Conservation (phyloP, 2,888 invertebrate genomes). For the Folsomia manolachei region DNA sequence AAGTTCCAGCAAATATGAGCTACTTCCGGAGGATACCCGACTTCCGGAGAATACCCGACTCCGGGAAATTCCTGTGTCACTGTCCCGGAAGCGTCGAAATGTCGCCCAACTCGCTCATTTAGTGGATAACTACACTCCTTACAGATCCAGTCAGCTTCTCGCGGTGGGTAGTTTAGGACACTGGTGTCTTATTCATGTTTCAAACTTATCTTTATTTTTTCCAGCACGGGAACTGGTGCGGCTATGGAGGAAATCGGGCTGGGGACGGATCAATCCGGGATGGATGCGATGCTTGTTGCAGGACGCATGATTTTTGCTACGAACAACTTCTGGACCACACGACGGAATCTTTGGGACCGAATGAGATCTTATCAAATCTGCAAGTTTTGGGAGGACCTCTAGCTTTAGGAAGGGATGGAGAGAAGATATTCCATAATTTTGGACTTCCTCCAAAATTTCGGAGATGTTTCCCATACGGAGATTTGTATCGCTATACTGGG, state of each 20-base stretch:
- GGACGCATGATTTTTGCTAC: not conserved
- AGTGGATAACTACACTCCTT: not conserved
- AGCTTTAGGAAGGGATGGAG: not conserved
- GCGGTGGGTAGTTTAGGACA: not conserved
- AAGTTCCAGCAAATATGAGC: too few species aligned
- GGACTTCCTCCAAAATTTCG: not conserved
- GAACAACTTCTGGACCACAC: not conserved
- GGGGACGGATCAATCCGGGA: not conserved
- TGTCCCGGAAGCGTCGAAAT: not conserved
- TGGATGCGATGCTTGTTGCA: not conserved
- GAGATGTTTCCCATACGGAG: not conserved
- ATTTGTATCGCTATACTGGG: not conserved
- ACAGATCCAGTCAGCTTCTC: not conserved
- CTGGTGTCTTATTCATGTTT: not conserved
- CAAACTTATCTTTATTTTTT: not conserved
- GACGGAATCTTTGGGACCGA: not conserved
- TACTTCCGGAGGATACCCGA: too few species aligned
- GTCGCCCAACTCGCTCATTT: not conserved
- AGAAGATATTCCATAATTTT: not conserved
- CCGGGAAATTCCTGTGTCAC: too few species aligned
- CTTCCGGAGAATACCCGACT: too few species aligned
- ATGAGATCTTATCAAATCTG: not conserved
- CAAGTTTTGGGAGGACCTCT: not conserved
- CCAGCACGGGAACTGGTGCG: not conserved
- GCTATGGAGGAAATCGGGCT: not conserved